A percentile compares a stretch with the other conserved stretches of the same genome.
phyloP scores from a whole-genome alignment of 2,797 vertebrate species.

The Lacerta bilineata region DNA sequence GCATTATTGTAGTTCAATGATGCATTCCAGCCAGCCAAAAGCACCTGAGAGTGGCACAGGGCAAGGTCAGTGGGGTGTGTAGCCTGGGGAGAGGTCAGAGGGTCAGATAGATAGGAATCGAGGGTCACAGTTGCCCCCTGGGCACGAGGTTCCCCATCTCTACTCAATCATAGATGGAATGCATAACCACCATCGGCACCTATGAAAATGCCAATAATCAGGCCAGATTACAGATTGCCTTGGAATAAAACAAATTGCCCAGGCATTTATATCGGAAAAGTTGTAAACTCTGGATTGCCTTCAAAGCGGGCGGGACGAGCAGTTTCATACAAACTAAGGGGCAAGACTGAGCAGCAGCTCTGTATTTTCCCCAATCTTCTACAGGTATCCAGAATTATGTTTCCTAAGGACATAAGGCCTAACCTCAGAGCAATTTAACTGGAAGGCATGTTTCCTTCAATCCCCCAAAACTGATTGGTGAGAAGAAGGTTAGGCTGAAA shows the following conservation, averaged over 20 bases:
- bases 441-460: constrained; percentile 48
- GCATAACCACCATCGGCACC: background rate
- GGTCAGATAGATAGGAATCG: background rate
- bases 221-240: background rate
- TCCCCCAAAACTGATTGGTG: constrained; percentile 42
- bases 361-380: background rate
- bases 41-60: too few species aligned
- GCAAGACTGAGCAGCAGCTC: background rate
- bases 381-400: background rate
- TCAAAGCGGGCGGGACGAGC: background rate
- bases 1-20: too few species aligned
- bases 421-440: constrained; percentile 32
- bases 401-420: background rate
- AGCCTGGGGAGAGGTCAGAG: background rate
- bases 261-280: background rate
- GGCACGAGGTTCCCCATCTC: too few species aligned
- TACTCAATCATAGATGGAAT: background rate
- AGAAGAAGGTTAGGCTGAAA: background rate
- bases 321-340: background rate
- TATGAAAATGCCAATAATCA: background rate
- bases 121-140: background rate
- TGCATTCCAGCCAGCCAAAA: too few species aligned
- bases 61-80: too few species aligned
- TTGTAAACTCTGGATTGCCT: background rate
- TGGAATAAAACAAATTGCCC: background rate